Evolutionary conservation across 2,797 vertebrate genomes (phyloP).

Genomic region (Hypotaenidia okinawae): DNA sequence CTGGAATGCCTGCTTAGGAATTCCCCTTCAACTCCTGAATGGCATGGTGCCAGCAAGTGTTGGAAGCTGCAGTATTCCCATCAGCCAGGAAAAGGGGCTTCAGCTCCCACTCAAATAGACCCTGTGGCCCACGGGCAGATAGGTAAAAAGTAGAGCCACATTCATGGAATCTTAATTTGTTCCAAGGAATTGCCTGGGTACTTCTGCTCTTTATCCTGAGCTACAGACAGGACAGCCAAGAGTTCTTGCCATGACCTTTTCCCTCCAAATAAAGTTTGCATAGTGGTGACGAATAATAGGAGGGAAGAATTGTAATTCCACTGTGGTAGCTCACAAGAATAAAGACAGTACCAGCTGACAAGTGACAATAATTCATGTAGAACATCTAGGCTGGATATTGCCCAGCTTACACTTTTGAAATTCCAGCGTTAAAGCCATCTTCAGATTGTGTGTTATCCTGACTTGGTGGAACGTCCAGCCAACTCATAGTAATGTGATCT

Average conservation of each 20-base stretch:
- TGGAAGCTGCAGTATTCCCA: constrained; percentile 20
- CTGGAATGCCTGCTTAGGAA: constrained; percentile 45
- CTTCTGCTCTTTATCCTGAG: constrained; percentile 12
- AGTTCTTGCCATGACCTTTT: constrained; percentile 51
- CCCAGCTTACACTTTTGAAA: constrained; percentile 23
- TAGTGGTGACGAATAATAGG: background rate
- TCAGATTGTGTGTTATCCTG: constrained; percentile 16
- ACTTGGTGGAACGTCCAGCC: constrained; percentile 20
- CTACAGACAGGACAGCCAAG: background rate
- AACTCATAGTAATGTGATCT: constrained; percentile 33
- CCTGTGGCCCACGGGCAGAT: background rate
- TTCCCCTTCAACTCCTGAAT: constrained; percentile 62
- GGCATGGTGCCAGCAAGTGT: constrained; percentile 21
- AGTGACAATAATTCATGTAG: constrained; percentile 50
- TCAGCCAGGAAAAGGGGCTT: background rate
- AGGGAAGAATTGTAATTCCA: constrained; percentile 40
- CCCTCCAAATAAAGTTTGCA: constrained; percentile 23
- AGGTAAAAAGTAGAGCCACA: background rate
- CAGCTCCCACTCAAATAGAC: background rate
- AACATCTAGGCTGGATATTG: background rate
- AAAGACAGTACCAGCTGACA: constrained; percentile 33
- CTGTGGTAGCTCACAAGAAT: constrained; percentile 14
- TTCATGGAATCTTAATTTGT: constrained; percentile 5
- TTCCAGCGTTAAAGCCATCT: constrained; percentile 40
- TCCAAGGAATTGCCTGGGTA: background rate